Evolutionary conservation across 2,888 invertebrate species (phyloP).

Genomic region (Bugula neritina): DNA sequence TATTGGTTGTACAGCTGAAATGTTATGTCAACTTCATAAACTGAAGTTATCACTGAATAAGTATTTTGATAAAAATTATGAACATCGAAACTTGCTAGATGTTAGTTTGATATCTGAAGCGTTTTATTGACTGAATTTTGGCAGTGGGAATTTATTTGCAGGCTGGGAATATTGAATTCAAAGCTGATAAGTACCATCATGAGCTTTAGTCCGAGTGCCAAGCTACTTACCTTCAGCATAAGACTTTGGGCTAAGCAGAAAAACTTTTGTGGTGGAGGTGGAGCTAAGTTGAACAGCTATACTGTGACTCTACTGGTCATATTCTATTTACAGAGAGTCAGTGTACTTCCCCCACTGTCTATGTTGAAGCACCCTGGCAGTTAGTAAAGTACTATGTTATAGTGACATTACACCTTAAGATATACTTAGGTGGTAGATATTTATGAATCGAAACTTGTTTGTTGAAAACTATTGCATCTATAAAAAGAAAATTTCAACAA

Average conservation of each 20-base stretch:
- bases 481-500: too few species aligned
- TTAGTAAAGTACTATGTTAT: background rate
- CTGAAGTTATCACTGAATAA: too few species aligned
- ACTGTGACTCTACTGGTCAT: constrained; percentile 11
- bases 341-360: background rate
- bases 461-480: too few species aligned
- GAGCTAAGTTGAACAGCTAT: constrained; percentile 7
- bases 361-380: background rate
- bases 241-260: constrained; percentile 20
- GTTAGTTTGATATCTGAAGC: too few species aligned
- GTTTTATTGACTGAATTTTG: too few species aligned
- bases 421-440: too few species aligned
- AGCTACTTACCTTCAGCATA: constrained; percentile 6
- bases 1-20: too few species aligned
- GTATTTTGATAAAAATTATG: too few species aligned
- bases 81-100: too few species aligned
- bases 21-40: too few species aligned
- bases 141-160: background rate
- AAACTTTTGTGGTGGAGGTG: constrained; percentile 10
- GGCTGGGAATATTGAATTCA: constrained; percentile 10
- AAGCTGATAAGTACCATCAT: background rate
- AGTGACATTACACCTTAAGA: too few species aligned
- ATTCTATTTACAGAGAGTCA: constrained; percentile 13
- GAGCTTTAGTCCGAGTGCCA: background rate
- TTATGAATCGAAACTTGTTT: too few species aligned